These are phyloP conservation scores for Polydrusus tereticollis DNA, from an alignment of 2,888 invertebrate species.

Conservation along the genomic window DNA sequence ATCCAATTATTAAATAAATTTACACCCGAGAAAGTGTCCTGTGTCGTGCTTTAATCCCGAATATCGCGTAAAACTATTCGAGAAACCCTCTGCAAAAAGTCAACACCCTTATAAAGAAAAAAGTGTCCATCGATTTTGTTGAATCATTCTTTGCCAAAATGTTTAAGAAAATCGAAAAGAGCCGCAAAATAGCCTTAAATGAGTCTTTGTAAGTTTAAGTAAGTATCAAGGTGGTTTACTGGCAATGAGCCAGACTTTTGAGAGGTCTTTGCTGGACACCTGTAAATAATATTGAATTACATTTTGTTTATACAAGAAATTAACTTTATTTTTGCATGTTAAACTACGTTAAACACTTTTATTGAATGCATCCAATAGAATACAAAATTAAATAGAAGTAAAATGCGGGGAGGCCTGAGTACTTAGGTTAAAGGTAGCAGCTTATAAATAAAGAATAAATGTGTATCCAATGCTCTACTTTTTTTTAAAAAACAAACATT, in stretches of 20 bases:
- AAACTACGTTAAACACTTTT: not conserved
- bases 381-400: too few species aligned
- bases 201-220: constrained; percentile 61
- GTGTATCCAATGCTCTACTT: not conserved
- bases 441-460: too few species aligned
- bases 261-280: constrained; percentile 47
- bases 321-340: constrained; percentile 23
- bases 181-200: constrained; percentile 61
- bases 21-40: constrained; percentile 55
- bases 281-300: constrained; percentile 42
- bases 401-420: too few species aligned
- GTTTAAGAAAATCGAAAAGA: constrained; percentile 50
- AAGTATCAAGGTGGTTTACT: constrained; percentile 65
- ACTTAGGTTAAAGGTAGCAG: too few species aligned
- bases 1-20: constrained; percentile 53
- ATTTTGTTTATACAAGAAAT: constrained; percentile 35
- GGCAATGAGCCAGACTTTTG: constrained; percentile 61
- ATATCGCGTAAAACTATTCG: constrained; percentile 45
- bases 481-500: not conserved
- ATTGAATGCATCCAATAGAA: too few species aligned
- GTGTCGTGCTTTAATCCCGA: constrained; percentile 50
- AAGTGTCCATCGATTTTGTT: constrained; percentile 59
- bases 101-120: constrained; percentile 60
- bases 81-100: constrained; percentile 46
- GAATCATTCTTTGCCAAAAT: constrained; percentile 49